phyloP scores from a whole-genome alignment of 2,888 invertebrate species.

The Cecidostiba fungosa region DNA sequence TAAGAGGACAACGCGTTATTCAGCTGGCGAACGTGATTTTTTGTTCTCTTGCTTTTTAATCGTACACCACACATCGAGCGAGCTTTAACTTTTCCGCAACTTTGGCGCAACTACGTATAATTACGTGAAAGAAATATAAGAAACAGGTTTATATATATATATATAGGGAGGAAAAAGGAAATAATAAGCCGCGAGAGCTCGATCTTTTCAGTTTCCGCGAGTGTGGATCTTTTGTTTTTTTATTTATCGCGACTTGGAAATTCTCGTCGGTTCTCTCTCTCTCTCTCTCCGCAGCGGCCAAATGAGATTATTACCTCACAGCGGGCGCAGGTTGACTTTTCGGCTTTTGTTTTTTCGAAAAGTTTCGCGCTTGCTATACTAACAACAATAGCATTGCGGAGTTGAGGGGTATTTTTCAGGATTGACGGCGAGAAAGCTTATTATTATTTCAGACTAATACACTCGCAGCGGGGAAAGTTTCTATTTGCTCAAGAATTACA shows the following conservation, averaged over 20 bases:
- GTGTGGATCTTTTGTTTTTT: neutral
- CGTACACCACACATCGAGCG: neutral
- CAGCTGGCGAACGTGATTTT: neutral
- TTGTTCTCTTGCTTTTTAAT: neutral
- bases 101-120: neutral
- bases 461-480: neutral
- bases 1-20: neutral
- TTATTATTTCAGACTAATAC: neutral
- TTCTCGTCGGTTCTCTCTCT: neutral
- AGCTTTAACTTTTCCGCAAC: neutral
- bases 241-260: constrained; percentile 7
- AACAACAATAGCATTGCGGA: neutral
- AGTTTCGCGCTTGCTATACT: neutral
- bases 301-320: constrained; percentile 14
- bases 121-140: constrained; percentile 11
- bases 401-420: neutral
- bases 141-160: neutral
- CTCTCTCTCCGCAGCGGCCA: neutral
- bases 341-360: neutral
- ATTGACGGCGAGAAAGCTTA: neutral
- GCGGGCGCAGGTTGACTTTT: neutral
- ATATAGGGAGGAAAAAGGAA: neutral
- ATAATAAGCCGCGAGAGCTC: neutral
- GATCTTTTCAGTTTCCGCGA: neutral
- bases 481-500: neutral